These are phyloP conservation scores for Marasmarcha lunaedactyla DNA, from an alignment of 2,888 invertebrate genomes.

Conservation along the genomic window DNA sequence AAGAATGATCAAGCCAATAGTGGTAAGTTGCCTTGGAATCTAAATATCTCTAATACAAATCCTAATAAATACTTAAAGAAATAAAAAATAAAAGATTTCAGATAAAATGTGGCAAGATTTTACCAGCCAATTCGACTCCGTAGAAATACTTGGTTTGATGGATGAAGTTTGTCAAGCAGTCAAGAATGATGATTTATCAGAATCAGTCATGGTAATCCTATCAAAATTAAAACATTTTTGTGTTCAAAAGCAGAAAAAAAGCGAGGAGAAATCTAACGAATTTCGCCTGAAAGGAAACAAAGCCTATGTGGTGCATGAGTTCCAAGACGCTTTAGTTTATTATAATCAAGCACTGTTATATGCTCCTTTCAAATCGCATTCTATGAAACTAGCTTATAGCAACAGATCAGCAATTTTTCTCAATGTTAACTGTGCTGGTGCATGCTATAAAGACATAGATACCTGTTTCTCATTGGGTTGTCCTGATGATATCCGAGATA, in stretches of 20 bases:
- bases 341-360: conserved; percentile 16
- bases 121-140: too few species aligned
- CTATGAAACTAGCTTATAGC: conserved; percentile 14
- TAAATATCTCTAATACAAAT: too few species aligned
- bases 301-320: conserved; percentile 3
- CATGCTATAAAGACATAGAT: conserved; percentile 14
- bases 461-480: conserved; percentile 12
- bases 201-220: too few species aligned
- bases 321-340: conserved; percentile 9
- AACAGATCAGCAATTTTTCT: conserved; percentile 16
- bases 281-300: conserved; percentile 4
- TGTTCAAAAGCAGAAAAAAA: not conserved
- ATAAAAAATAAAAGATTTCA: too few species aligned
- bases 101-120: too few species aligned
- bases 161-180: too few species aligned
- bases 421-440: conserved; percentile 8
- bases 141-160: too few species aligned
- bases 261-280: too few species aligned
- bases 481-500: conserved; percentile 7
- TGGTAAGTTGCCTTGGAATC: too few species aligned
- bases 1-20: too few species aligned
- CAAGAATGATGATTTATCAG: too few species aligned
- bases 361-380: conserved; percentile 15
- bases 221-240: not conserved
- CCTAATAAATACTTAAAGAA: too few species aligned